Evolutionary conservation across 1,140 invertebrate genomes (phyloP), one percentile per base, ranked within the genome.

Genomic region (Cydia amplana): DNA sequence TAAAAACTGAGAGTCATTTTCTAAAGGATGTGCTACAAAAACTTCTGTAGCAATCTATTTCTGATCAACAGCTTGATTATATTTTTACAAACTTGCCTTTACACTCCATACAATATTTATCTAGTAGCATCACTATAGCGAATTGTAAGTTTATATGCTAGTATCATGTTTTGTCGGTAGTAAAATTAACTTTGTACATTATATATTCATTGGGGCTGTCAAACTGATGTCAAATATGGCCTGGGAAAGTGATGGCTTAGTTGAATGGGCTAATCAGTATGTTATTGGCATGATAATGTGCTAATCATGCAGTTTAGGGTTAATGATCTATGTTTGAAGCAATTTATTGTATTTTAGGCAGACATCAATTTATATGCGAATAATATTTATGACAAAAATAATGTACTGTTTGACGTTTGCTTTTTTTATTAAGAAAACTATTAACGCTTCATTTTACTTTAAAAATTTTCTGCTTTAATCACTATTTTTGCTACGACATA

Each of bases 261-360:
- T 60, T 70, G 65, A 70, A 70, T 83, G 82, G 82, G 84, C 78
- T 78, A 73, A 73, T 73, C 72, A 51, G 9, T 46, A 51, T 51
- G 40, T 28, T 73, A 73, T 51, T 51, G 72, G 72, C 40, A 70
- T 40, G 32, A 70, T 36, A 70, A 70, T 70, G 32, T 18, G n/a
- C 28, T 70, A 43, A 70, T 70, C 18, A 40, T 43, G 65, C n/a
- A 5, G 23, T 70, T 70, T 36, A 12, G 28, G 65, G 28, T 40
- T 32, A 70, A 40, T 40, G 65, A n/a, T n/a, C 14, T 20, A 18
- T 9, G n/a, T 7, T 60, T 60, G 51, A 60, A 18, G 51, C 0
- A 7, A 23, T 60, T 20, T 60, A 60, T 60, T 60, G 51, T 20
- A 16, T 60, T 60, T 60, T 16, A 43, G 12, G 10, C 12, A 46